Percentiles rank a stretch among this genome's conserved stretches.
Conservation (phyloP, 1,140 invertebrate genomes). For the Polyergus mexicanus region DNA sequence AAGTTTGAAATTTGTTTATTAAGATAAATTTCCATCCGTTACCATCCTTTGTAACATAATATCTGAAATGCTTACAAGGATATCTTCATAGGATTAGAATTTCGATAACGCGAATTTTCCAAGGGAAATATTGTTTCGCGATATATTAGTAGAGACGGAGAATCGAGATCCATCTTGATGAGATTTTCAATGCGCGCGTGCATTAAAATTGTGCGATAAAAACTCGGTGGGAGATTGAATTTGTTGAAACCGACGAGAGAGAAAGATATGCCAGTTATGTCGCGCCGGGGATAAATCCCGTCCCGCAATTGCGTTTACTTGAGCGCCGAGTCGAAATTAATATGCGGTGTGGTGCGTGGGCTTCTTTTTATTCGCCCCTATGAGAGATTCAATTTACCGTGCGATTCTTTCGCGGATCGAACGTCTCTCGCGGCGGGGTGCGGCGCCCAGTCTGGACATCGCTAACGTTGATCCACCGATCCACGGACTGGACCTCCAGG, state of each 20-base stretch:
- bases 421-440: slow-evolving; percentile 60
- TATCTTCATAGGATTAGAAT: background rate
- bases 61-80: slow-evolving; percentile 22
- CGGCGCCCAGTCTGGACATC: slow-evolving; percentile 50
- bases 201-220: slow-evolving; percentile 1
- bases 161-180: background rate
- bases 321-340: slow-evolving; percentile 36
- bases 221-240: slow-evolving; percentile 16
- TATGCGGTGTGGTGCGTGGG: slow-evolving; percentile 9
- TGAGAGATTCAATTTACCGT: slow-evolving; percentile 62
- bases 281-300: slow-evolving; percentile 39
- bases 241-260: background rate
- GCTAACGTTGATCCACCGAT: slow-evolving; percentile 67
- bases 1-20: background rate
- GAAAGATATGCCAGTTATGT: slow-evolving; percentile 44
- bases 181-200: background rate
- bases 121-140: background rate
- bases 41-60: slow-evolving; percentile 22
- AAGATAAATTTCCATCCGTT: slow-evolving; percentile 30
- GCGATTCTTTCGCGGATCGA: slow-evolving; percentile 51
- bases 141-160: background rate
- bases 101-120: background rate
- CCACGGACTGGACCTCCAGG: slow-evolving; percentile 73
- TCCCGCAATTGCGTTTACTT: background rate
- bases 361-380: background rate